Base-by-base conservation (phyloP, 2,888 invertebrate species). In the Drosophila putrida region DNA sequence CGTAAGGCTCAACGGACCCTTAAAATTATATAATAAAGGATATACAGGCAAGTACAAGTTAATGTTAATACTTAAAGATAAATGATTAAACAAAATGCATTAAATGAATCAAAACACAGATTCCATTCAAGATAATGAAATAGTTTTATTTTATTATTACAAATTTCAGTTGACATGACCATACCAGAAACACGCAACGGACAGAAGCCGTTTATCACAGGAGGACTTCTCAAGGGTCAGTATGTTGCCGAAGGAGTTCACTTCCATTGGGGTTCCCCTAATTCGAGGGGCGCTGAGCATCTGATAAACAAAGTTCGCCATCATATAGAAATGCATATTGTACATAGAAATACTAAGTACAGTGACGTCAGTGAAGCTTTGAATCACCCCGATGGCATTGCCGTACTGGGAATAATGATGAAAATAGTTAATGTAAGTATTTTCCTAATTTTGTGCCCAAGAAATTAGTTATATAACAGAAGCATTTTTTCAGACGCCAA, bases 241-340 rank as follows among this genome's bases (percentile, higher is more conserved):
- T 91, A 82, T 59, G 88, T 81, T 33, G 89, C 91, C 0, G 70
- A 83, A 1, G 63, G 66, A 4, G 27, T 91, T 0, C 91, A 91
- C 33, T 96, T 96, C 91, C 96, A 96, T 91, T 96, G 96, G 96
- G 92, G 95, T 4, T 94, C 94, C 71, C 94, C 94, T 84, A 94
- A 94, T 90, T 94, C 94, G 88, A 93, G 94, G 11, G 96, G 96
- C 13, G 95, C 96, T 0, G 91, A 91, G 33, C 91, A 91, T 38
- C 28, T 65, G 2, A 81, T 91, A 20, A 75, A 88, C 38, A 74
- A 74, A 5, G 63, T 47, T n/a, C 95, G 94, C 51, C 94, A 92
- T 78, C 94, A 94, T 9, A 88, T 94, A 51, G 95, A 95, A 91
- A 90, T 95, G 77, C 96, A 96, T 89, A 93, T 96, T 50, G 95